A percentile compares a stretch with the other conserved stretches of the same genome.
These are phyloP conservation scores for Cairina moschata DNA, from an alignment of 2,113 vertebrate genomes.

Conservation along the genomic window DNA sequence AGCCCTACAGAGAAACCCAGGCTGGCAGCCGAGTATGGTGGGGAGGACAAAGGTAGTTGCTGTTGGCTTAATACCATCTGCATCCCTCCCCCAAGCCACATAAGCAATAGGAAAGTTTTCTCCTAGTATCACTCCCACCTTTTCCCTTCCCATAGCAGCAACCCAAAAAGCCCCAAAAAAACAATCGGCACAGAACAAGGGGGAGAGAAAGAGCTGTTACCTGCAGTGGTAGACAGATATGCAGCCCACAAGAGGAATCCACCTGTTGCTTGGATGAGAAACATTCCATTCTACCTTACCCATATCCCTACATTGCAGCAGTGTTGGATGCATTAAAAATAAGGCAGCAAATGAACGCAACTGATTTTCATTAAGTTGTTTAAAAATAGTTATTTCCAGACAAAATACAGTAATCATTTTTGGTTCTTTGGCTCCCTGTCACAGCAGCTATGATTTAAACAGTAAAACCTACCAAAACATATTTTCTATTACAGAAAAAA, in stretches of 20 bases:
- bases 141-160: background rate
- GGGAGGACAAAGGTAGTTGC: background rate
- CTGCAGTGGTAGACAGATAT: background rate
- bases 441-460: background rate
- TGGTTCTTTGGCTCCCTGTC: background rate
- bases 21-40: background rate
- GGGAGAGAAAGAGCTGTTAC: background rate
- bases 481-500: background rate
- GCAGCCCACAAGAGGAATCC: background rate
- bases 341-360: background rate
- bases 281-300: background rate
- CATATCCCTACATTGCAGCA: background rate
- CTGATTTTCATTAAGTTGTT: background rate
- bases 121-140: background rate
- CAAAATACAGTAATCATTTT: background rate
- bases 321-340: background rate
- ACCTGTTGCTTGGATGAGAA: background rate
- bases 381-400: background rate
- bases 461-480: background rate
- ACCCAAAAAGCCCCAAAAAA: background rate
- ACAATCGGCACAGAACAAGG: background rate
- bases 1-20: background rate
- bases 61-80: background rate
- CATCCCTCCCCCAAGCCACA: background rate
- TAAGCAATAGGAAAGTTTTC: background rate